These are phyloP conservation scores for Cyrtonyx montezumae DNA, from an alignment of 2,113 vertebrate species.

Conservation along the genomic window DNA sequence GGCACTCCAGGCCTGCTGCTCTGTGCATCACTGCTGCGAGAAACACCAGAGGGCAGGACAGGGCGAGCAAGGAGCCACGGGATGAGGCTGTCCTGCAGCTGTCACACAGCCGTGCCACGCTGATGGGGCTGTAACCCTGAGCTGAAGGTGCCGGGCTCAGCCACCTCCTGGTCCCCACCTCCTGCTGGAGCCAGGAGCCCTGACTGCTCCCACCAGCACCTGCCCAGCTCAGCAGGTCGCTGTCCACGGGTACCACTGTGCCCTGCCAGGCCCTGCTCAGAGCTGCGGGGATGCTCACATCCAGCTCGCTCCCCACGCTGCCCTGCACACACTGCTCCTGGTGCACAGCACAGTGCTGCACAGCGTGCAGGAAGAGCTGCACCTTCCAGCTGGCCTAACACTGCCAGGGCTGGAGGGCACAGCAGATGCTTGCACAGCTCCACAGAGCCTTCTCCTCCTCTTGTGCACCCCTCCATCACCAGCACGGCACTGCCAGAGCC, in stretches of 20 bases:
- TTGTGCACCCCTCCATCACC: not conserved
- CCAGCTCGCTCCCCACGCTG: not conserved
- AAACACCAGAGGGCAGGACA: not conserved
- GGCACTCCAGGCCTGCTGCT: not conserved
- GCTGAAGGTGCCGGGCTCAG: rapidly evolving
- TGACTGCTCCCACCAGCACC: not conserved
- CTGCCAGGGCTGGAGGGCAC: not conserved
- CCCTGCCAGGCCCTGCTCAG: not conserved
- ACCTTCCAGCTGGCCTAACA: no score
- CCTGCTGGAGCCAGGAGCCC: rapidly evolving
- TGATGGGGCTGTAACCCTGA: not conserved
- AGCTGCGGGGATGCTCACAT: rapidly evolving
- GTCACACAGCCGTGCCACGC: not conserved
- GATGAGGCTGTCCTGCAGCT: not conserved
- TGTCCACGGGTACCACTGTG: not conserved
- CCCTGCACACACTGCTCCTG: not conserved
- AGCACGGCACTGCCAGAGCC: not conserved
- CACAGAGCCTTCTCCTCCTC: rapidly evolving
- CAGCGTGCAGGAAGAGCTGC: not conserved
- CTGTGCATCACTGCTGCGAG: not conserved
- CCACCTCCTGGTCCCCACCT: not conserved
- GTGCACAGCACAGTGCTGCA: not conserved
- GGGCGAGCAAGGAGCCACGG: rapidly evolving
- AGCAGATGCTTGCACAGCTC: not conserved
- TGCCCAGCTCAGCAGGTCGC: not conserved